These are phyloP conservation scores for Anoura caudifer DNA, from an alignment of 2,113 vertebrate genomes.

Conservation along the genomic window DNA sequence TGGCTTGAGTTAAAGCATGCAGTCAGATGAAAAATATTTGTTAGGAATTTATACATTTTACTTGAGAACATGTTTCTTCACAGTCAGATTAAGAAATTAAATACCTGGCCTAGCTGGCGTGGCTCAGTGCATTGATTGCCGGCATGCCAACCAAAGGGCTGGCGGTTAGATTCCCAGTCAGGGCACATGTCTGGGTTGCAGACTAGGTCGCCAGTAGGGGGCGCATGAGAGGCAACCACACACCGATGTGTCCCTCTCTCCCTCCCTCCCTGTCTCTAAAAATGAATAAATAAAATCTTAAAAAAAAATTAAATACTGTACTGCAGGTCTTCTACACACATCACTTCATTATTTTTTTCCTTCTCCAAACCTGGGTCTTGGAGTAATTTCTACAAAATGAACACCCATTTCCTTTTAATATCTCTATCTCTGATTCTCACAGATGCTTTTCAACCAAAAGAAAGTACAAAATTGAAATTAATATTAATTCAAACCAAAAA, in stretches of 20 bases:
- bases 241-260: too few relatives aligned
- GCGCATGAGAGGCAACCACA: too few relatives aligned
- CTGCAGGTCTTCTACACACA: neutral
- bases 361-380: neutral
- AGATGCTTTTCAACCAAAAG: neutral
- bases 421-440: neutral
- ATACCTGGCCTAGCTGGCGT: neutral
- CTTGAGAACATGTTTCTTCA: neutral
- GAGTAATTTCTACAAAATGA: neutral
- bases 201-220: too few relatives aligned
- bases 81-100: neutral
- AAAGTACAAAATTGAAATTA: neutral
- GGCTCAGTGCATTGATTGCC: too few relatives aligned
- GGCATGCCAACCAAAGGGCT: too few relatives aligned
- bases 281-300: too few relatives aligned
- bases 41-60: neutral
- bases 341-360: neutral
- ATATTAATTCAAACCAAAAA: neutral
- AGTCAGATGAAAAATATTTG: neutral
- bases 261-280: too few relatives aligned
- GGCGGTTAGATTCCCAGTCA: too few relatives aligned
- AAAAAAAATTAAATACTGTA: neutral
- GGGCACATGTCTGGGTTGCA: too few relatives aligned
- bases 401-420: neutral
- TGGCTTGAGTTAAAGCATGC: neutral